Evolutionary conservation across 2,888 invertebrate species (phyloP).

Genomic region (Alentia gelatinosa): DNA sequence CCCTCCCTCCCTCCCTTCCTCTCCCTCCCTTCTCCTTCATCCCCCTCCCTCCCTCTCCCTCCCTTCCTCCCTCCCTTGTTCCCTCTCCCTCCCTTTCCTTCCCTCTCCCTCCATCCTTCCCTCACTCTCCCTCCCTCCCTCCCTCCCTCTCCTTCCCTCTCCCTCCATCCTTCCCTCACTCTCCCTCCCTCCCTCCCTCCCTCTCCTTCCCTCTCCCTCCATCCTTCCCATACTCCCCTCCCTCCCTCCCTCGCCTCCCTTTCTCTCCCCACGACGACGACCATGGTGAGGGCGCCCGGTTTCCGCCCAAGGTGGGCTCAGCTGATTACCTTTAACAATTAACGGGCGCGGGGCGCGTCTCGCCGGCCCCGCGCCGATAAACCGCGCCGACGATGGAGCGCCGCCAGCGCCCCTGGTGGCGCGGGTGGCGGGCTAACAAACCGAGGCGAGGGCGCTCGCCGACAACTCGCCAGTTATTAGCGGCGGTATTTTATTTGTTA

Average conservation of each 20-base stretch:
- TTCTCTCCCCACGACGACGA: neutral
- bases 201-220: neutral
- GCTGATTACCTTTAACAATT: constrained; percentile 43
- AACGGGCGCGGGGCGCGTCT: neutral
- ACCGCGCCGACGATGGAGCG: neutral
- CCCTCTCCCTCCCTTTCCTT: neutral
- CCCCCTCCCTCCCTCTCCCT: neutral
- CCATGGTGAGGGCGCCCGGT: no score
- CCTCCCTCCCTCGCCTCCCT: neutral
- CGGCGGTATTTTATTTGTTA: constrained; percentile 25
- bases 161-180: neutral
- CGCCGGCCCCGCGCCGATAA: neutral
- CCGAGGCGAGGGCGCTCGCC: neutral
- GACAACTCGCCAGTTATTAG: constrained; percentile 4
- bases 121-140: neutral
- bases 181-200: neutral
- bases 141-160: neutral
- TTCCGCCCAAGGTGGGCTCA: neutral
- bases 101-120: neutral
- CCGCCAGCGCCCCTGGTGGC: neutral
- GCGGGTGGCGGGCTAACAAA: neutral
- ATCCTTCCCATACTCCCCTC: neutral
- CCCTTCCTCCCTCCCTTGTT: neutral
- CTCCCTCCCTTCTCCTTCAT: neutral
- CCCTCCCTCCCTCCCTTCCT: neutral